phyloP scores from a whole-genome alignment of 2,113 vertebrate genomes.

The Emydocephalus ijimae region DNA sequence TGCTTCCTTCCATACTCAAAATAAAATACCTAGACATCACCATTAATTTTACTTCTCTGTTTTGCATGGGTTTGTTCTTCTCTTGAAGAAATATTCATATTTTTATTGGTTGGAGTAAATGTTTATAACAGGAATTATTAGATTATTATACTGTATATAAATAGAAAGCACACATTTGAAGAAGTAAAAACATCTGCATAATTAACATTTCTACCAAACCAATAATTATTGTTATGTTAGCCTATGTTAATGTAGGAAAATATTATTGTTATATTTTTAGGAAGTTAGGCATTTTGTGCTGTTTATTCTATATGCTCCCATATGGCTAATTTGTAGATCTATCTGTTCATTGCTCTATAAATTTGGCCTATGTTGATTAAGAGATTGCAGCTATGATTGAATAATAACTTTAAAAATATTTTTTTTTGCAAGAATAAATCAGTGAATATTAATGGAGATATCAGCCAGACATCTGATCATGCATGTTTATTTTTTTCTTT shows the following conservation, averaged over 20 bases:
- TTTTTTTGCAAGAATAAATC: slow-evolving; percentile 9
- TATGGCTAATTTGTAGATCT: neutral
- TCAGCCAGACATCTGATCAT: neutral
- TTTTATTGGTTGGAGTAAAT: slow-evolving; percentile 37
- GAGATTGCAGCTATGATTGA: neutral
- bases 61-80: neutral
- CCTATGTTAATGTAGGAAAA: slow-evolving; percentile 4
- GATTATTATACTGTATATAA: slow-evolving; percentile 32
- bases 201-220: neutral
- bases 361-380: neutral
- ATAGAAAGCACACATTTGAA: slow-evolving; percentile 13
- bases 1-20: neutral
- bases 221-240: neutral
- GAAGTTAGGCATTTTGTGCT: neutral
- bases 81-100: slow-evolving; percentile 19
- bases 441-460: neutral
- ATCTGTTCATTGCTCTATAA: slow-evolving; percentile 14
- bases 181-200: slow-evolving; percentile 12
- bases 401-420: neutral
- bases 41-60: neutral
- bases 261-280: neutral
- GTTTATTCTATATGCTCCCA: neutral
- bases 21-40: neutral
- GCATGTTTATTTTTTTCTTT: slow-evolving; percentile 22
- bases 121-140: slow-evolving; percentile 27